phyloP scores from a whole-genome alignment of 2,797 vertebrate genomes.

The Meriones psammophilus region DNA sequence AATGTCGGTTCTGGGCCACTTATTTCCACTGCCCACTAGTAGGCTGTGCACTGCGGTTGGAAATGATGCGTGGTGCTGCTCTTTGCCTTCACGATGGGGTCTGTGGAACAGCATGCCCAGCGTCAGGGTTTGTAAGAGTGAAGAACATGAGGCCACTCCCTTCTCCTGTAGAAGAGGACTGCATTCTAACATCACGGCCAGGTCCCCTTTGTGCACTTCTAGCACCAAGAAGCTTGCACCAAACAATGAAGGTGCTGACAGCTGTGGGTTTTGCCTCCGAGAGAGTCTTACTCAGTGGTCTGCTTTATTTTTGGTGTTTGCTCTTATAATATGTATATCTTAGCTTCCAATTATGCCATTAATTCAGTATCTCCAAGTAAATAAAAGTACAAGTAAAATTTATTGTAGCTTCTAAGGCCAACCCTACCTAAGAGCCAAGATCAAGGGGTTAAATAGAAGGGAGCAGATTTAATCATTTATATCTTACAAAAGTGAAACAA shows the following conservation, averaged over 20 bases:
- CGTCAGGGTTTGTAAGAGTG: not conserved
- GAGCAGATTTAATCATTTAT: not conserved
- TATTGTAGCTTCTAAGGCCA: not conserved
- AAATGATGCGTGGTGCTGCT: not conserved
- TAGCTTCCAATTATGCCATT: not conserved
- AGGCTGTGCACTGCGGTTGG: not conserved
- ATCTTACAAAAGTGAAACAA: not conserved
- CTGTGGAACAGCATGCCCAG: not conserved
- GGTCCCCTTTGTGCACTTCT: too few relatives aligned
- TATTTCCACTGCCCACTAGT: not conserved
- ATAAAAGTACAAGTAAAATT: not conserved
- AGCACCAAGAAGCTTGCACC: not conserved
- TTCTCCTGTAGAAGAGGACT: not conserved
- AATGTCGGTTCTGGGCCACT: not conserved
- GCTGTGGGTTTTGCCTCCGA: not conserved
- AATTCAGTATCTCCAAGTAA: not conserved
- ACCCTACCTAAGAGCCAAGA: not conserved
- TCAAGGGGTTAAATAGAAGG: not conserved
- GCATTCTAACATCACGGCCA: not conserved
- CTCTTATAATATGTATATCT: not conserved
- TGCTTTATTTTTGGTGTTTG: not conserved
- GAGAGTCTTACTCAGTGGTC: not conserved
- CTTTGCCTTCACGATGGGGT: not conserved
- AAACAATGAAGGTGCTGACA: fast-evolving
- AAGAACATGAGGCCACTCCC: not conserved